Conservation (phyloP, 2,113 vertebrate genomes). For the Amazona vittata region DNA sequence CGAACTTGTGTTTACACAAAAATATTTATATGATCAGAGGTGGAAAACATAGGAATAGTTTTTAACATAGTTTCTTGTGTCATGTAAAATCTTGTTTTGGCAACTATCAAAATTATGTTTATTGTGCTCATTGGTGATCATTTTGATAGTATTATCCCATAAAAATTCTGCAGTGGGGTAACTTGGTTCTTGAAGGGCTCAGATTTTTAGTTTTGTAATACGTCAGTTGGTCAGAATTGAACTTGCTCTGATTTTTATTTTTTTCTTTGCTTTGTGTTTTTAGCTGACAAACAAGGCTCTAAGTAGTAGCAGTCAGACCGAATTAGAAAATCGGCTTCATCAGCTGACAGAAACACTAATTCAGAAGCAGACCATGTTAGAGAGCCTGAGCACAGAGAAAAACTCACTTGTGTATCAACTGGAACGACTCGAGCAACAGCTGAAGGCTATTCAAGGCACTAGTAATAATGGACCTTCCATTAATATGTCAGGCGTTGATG, state of each 20-base stretch:
- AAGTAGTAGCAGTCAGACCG: conserved; percentile 89
- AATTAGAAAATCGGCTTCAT: conserved; percentile 93
- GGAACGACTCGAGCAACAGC: conserved; percentile 91
- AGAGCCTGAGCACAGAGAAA: conserved; percentile 95
- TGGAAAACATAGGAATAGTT: background rate
- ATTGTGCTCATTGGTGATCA: background rate
- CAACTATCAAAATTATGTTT: background rate
- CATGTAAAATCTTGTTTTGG: background rate
- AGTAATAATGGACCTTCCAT: conserved; percentile 80
- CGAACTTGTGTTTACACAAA: background rate
- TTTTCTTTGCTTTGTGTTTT: background rate
- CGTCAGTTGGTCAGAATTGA: background rate
- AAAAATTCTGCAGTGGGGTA: background rate
- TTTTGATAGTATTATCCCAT: background rate
- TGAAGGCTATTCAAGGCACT: conserved; percentile 82
- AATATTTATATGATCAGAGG: background rate
- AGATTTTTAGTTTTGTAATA: background rate
- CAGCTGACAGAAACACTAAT: conserved; percentile 97
- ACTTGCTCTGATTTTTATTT: background rate
- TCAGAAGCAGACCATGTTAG: conserved; percentile 99
- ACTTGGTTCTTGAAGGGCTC: background rate
- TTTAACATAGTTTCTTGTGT: background rate
- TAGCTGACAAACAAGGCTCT: conserved; percentile 95
- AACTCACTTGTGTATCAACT: conserved; percentile 93
- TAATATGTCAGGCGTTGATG: conserved; percentile 87